Evolutionary conservation across 2,113 vertebrate genomes (phyloP).

Genomic region (Ramphastos sulfuratus): DNA sequence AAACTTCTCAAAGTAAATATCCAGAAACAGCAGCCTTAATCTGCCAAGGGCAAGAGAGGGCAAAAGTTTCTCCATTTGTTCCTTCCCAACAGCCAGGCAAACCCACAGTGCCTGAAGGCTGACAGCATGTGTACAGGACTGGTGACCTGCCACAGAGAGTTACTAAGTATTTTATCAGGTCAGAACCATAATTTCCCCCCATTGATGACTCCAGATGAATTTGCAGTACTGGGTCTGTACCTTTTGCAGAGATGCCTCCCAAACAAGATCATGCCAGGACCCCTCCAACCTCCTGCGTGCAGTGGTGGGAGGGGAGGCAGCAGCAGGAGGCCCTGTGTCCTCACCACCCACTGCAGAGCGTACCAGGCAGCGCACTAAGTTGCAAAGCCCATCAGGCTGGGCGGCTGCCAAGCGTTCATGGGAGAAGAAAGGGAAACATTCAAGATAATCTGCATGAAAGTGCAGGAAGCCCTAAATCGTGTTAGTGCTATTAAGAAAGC

Average conservation of each 20-base stretch:
- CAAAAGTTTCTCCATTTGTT: neutral
- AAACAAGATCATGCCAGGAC: neutral
- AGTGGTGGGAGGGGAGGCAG: rapidly evolving
- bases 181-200: neutral
- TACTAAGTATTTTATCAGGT: neutral
- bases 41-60: neutral
- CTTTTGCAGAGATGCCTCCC: too few relatives aligned
- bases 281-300: rapidly evolving
- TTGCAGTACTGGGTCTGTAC: rapidly evolving
- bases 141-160: neutral
- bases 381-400: neutral
- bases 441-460: slow-evolving; percentile 44
- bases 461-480: slow-evolving; percentile 30
- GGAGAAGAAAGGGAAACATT: slow-evolving; percentile 54
- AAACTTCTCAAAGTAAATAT: neutral
- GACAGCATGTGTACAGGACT: neutral
- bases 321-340: neutral
- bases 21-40: neutral
- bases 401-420: slow-evolving; percentile 6
- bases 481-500: slow-evolving; percentile 40
- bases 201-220: neutral
- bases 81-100: neutral
- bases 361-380: neutral
- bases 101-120: neutral
- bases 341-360: neutral